Percentiles rank a stretch among this genome's conserved stretches.
These are phyloP conservation scores for Pheosia tremula DNA, from an alignment of 2,888 invertebrate species.

Conservation along the genomic window DNA sequence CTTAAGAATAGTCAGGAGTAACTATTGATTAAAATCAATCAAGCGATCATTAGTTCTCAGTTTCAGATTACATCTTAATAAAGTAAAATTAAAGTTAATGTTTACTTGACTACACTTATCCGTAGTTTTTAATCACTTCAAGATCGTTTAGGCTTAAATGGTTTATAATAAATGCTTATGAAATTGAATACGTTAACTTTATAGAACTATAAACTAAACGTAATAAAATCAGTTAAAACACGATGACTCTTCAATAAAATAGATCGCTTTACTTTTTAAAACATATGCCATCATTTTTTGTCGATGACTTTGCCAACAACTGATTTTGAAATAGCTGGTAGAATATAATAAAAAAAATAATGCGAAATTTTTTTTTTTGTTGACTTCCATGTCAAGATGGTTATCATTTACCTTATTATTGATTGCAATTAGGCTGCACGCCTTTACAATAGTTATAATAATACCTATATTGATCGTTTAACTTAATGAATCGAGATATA, in stretches of 20 bases:
- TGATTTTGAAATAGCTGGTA: too few relatives aligned
- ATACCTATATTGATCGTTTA: too few relatives aligned
- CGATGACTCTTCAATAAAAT: neutral
- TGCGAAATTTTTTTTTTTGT: too few relatives aligned
- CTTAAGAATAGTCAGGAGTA: too few relatives aligned
- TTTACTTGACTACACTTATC: neutral
- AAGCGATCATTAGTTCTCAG: neutral
- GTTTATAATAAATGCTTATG: conserved; percentile 2
- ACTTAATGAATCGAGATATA: too few relatives aligned
- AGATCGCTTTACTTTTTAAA: neutral
- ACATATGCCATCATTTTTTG: too few relatives aligned
- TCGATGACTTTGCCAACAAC: too few relatives aligned
- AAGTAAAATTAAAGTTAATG: neutral
- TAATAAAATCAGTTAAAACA: neutral
- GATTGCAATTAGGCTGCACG: too few relatives aligned
- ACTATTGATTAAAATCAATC: neutral
- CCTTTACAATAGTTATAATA: too few relatives aligned
- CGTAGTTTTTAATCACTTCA: neutral
- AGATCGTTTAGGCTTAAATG: neutral
- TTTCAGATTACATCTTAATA: neutral
- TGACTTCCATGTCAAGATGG: too few relatives aligned
- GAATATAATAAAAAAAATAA: too few relatives aligned
- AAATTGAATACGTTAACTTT: neutral
- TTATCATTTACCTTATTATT: too few relatives aligned
- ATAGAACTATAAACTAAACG: neutral